These are phyloP conservation scores for Nephila pilipes DNA, from an alignment of 1,140 invertebrate species.

Conservation along the genomic window DNA sequence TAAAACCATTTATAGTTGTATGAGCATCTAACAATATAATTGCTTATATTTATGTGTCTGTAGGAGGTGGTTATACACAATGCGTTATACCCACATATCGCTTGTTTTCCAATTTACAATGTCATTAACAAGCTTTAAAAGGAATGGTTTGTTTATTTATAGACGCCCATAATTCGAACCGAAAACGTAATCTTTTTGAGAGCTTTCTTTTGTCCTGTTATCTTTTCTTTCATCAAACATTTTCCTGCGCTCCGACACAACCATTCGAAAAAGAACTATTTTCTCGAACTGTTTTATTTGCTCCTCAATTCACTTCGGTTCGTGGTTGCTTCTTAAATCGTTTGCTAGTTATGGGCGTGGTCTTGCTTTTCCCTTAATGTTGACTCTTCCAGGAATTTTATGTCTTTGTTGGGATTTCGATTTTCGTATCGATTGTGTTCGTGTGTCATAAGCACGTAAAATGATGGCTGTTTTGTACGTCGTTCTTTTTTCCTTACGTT, in stretches of 20 bases:
- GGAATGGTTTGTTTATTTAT: not conserved
- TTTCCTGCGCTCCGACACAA: not conserved
- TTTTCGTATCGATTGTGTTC: slow-evolving; percentile 16
- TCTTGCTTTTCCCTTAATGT: not conserved
- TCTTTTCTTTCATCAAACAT: slow-evolving; percentile 16
- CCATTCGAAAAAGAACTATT: not conserved
- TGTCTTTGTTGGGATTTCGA: slow-evolving; percentile 7
- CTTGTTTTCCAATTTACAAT: slow-evolving; percentile 23
- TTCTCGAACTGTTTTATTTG: not conserved
- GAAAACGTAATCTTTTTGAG: not conserved
- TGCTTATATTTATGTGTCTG: not conserved
- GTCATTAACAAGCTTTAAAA: not conserved
- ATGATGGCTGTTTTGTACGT: not conserved
- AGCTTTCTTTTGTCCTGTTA: slow-evolving; percentile 4
- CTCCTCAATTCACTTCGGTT: not conserved
- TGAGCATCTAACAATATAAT: not conserved
- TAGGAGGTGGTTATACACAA: not conserved
- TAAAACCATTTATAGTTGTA: not conserved
- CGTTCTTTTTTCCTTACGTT: not conserved
- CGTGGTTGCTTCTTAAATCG: slow-evolving; percentile 30
- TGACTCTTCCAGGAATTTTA: slow-evolving; percentile 15
- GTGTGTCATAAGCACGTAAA: slow-evolving; percentile 2
- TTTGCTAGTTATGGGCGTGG: slow-evolving; percentile 30
- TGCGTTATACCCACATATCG: not conserved
- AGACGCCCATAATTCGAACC: slow-evolving; percentile 13